Percentiles rank a stretch among this genome's conserved stretches.
Conservation (phyloP, 30 jellyfish, hydroid and myxozoan species). For the Mastigias papua region DNA sequence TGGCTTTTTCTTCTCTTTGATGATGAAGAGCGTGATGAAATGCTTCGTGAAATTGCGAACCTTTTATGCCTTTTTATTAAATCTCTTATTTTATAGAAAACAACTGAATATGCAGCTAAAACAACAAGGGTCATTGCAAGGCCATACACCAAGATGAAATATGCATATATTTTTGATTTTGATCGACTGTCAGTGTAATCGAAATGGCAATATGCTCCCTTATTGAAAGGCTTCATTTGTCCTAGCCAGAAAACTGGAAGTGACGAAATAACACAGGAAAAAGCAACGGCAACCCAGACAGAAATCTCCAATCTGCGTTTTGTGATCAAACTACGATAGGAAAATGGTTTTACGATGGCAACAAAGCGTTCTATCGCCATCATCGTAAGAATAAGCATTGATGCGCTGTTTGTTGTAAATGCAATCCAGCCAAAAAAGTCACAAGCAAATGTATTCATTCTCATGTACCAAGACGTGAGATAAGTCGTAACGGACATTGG, state of each 20-base stretch:
- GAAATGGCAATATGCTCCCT: slow-evolving; percentile 92
- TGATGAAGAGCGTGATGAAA: slow-evolving; percentile 1
- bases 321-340: slow-evolving; percentile 78
- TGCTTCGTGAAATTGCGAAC: slow-evolving; percentile 54
- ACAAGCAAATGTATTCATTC: slow-evolving; percentile 54
- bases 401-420: slow-evolving; percentile 82
- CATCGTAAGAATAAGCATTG: slow-evolving; percentile 89
- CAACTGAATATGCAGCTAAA: slow-evolving; percentile 75
- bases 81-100: slow-evolving; percentile 85
- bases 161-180: slow-evolving; percentile 60
- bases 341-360: slow-evolving; percentile 87
- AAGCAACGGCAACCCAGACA: slow-evolving; percentile 53
- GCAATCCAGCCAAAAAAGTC: slow-evolving; percentile 95
- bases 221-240: slow-evolving; percentile 75
- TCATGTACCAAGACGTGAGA: slow-evolving; percentile 67
- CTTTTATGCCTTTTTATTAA: slow-evolving; percentile 80
- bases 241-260: slow-evolving; percentile 86
- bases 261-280: slow-evolving; percentile 71
- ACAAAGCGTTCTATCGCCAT: slow-evolving; percentile 89
- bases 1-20: slow-evolving; percentile 17
- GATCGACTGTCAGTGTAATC: slow-evolving; percentile 56
- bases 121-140: slow-evolving; percentile 73
- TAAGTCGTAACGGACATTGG: slow-evolving; percentile 86
- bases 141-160: slow-evolving; percentile 78
- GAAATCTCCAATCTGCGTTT: slow-evolving; percentile 66